phyloP scores from a whole-genome alignment of 64 coral and sea anemone genomes.

The Trachythela sp. region DNA sequence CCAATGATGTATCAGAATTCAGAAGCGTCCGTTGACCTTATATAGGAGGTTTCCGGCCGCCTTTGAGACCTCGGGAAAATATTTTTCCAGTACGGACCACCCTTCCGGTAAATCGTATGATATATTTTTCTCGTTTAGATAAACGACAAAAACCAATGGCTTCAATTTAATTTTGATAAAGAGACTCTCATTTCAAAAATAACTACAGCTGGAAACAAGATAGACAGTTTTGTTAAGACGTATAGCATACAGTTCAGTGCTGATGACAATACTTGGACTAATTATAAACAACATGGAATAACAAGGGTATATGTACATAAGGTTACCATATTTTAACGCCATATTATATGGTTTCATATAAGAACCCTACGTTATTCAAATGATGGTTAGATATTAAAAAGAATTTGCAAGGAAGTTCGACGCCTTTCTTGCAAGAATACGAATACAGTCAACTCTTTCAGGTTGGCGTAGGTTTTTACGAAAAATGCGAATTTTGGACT shows the following conservation, averaged over 20 bases:
- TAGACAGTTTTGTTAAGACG: not conserved
- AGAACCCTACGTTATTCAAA: too few relatives aligned
- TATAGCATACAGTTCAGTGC: not conserved
- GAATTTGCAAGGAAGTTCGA: too few relatives aligned
- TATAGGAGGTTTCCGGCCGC: too few relatives aligned
- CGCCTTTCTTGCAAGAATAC: too few relatives aligned
- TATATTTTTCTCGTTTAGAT: not conserved
- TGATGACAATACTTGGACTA: not conserved
- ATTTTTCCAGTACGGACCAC: too few relatives aligned
- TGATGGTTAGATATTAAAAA: too few relatives aligned
- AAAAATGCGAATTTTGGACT: too few relatives aligned
- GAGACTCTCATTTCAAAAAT: not conserved
- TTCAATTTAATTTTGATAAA: not conserved
- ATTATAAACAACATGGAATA: slow-evolving; percentile 1
- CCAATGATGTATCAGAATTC: not conserved
- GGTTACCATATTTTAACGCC: not conserved
- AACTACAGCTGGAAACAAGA: not conserved
- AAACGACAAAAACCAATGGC: slow-evolving; percentile 2
- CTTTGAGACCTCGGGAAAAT: too few relatives aligned
- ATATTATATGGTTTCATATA: not conserved
- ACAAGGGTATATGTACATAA: not conserved
- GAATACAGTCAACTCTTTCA: too few relatives aligned
- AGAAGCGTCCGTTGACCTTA: too few relatives aligned
- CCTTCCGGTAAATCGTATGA: too few relatives aligned
- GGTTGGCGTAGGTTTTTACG: too few relatives aligned